Evolutionary conservation across 2,113 vertebrate species (phyloP), one percentile per base, ranked within the genome.

Genomic region (Apaloderma vittatum): DNA sequence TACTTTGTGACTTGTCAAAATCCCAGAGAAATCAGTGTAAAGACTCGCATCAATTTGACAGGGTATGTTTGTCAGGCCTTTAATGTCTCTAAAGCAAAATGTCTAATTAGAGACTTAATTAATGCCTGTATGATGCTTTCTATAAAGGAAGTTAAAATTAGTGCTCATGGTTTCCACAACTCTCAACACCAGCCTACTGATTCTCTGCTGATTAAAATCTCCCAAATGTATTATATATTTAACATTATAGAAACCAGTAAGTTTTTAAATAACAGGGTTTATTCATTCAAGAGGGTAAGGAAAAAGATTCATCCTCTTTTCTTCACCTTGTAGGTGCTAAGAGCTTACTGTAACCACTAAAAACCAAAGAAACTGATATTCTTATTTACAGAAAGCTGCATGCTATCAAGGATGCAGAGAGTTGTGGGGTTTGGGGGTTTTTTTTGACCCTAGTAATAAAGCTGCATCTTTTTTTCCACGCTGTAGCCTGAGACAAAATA

Each of bases 401-500:
- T 70, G 27, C 11, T 74, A 75, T 67, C 58, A 79, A 81, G 34
- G 46, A 92, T 91, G 36, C 36, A 88, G 36, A 27, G 21, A 40
- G 11, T 40, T 40, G 11, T 8, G 40, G 40, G 40, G 40, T 13
- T 18, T 18, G 37, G 10, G 22, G 34, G 30, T 21, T 12, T 14
- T 66, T 32, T 34, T 93, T 74, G 16, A 94, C 79, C 32, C 82
- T 57, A 43, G 8, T 70, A 88, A 80, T 75, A 91, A 95, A 90
- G 71, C 73, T 90, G 45, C 72, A 34, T 91, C 9, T 52, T 82
- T 74, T 40, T 83, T 90, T 65, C 13, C 45, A 89, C 91, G 61
- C 79, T 72, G 34, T 89, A 91, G 85, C 86, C 94, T 92, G 80
- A 81, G 97, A 97, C 59, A 90, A 97, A 95, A 91, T 66, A 96